Conservation (phyloP, 2,113 vertebrate genomes). For the Cyanoderma ruficeps region DNA sequence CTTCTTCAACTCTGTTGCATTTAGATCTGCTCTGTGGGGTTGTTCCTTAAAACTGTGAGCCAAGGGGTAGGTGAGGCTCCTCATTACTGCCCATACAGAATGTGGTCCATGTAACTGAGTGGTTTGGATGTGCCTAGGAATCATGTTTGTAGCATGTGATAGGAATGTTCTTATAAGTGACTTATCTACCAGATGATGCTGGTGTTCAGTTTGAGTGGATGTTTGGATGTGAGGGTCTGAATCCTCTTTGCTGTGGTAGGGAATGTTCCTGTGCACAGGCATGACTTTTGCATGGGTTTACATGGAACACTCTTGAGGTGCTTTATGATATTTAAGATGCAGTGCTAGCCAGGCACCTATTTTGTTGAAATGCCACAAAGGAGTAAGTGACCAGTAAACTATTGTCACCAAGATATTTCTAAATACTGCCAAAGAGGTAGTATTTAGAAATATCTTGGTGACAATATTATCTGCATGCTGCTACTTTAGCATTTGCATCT, state of each 20-base stretch:
- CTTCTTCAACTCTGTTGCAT: neutral
- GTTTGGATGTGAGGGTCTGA: neutral
- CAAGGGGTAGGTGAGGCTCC: neutral
- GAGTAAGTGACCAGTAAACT: neutral
- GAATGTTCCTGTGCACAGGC: neutral
- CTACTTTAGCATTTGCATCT: neutral
- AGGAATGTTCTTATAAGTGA: neutral
- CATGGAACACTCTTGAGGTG: neutral
- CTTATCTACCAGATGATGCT: neutral
- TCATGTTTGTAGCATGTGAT: neutral
- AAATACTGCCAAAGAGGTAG: neutral
- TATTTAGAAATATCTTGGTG: neutral
- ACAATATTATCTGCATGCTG: neutral
- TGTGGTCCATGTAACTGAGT: neutral
- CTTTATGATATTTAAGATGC: neutral
- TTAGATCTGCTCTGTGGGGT: neutral
- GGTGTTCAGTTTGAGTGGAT: neutral
- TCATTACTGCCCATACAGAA: fast-evolving
- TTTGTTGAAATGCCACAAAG: neutral
- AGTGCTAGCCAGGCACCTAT: neutral
- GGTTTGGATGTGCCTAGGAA: neutral
- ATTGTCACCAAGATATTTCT: neutral
- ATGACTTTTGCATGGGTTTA: neutral
- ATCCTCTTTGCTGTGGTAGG: neutral
- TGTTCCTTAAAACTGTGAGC: neutral